Evolutionary conservation across 1,140 invertebrate species (phyloP).

Genomic region (Babylonia areolata): DNA sequence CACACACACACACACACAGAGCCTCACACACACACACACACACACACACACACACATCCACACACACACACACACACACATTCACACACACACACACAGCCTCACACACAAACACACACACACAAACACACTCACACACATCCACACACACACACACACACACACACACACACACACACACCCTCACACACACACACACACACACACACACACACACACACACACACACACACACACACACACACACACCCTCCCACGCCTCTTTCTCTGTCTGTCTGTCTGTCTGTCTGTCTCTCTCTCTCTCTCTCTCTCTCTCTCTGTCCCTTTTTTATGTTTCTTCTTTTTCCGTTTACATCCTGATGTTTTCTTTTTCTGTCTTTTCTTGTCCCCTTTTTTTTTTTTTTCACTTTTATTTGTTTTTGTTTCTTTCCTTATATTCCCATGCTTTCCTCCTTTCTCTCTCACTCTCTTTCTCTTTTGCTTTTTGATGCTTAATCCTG

Average conservation of each 20-base stretch:
- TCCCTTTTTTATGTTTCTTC: not conserved
- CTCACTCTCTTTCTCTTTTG: not conserved
- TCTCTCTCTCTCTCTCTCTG: too few species aligned
- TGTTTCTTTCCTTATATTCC: not conserved
- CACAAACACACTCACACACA: too few species aligned
- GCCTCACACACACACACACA: not conserved
- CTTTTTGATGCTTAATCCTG: not conserved
- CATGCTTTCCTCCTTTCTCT: not conserved
- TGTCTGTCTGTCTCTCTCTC: too few species aligned
- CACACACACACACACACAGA: not conserved
- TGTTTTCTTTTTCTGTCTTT: too few species aligned
- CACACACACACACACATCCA: not conserved
- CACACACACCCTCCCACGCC: not conserved
- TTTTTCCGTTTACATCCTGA: too few species aligned
- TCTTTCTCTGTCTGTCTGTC: too few species aligned
- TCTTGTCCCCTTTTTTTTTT: too few species aligned
- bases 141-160: too few species aligned
- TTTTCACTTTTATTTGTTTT: too few species aligned
- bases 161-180: conserved; percentile 11
- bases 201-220: conserved; percentile 15
- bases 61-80: too few species aligned
- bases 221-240: conserved; percentile 27
- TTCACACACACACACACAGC: too few species aligned
- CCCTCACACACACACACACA: conserved; percentile 19
- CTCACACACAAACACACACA: too few species aligned